Base-by-base conservation (phyloP, 2,888 invertebrate species). In the Drosophila lutescens region DNA sequence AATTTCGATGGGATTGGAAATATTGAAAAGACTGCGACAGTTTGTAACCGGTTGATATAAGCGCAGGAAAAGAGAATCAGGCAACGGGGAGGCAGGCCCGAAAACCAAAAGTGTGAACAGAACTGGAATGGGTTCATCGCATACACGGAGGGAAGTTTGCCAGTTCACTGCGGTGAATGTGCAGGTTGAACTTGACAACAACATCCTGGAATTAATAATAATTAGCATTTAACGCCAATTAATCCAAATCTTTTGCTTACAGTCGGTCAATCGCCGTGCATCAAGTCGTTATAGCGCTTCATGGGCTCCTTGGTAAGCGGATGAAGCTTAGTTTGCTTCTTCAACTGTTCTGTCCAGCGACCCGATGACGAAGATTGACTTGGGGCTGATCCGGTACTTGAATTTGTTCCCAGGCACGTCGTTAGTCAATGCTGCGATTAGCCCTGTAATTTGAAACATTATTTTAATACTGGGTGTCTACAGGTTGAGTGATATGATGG, bases 161-260 rank as follows among this genome's bases (percentile, higher is more conserved):
- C 23, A 23, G 23, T 4, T 99, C 99, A 51, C 95, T 94, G 62
- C 97, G 92, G 0, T 94, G 95, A 15, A 98, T 95, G 68, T 93
- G 93, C 34, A 96, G 81, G 76, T 93, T 93, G 78, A 94, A 94
- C 76, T 94, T 94, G 0, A 88, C 76, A 5, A 91, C 72, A 2
- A 92, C 75, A 2, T 90, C 84, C 91, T 92, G 26, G 10, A 10
- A 23, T 23, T 23, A 23, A 3, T 23, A 23, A 23, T 23, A 23
- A 23, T 23, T 23, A 23, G 23, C 3, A 23, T 23, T 23, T 23
- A 23, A 23, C 23, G 23, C 4, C 2, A 4, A 4, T 23, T 23
- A 23, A 23, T 23, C 23, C 23, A 23, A 23, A 23, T 23, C 23
- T 4, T 23, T 23, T 3, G 8, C 7, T 92, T 20, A 97, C 23